Evolutionary conservation across 1,140 invertebrate species (phyloP).

Genomic region (Pseudomyrmex dendroicus): DNA sequence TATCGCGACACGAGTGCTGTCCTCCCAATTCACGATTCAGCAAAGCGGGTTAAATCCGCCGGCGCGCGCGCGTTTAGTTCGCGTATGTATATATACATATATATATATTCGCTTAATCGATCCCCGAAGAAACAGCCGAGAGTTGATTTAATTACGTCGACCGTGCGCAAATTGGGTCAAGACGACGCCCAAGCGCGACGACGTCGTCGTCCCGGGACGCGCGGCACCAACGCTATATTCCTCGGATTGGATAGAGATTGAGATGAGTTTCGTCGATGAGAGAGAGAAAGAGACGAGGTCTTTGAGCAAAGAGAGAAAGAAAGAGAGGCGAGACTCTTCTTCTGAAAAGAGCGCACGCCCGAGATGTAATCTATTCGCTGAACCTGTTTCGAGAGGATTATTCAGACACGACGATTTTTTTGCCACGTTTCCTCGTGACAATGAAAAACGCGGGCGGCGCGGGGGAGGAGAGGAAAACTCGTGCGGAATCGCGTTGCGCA

Average conservation of each 20-base stretch:
- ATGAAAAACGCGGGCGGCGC: constrained; percentile 44
- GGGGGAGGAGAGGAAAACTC: constrained; percentile 15
- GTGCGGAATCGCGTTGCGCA: constrained; percentile 65
- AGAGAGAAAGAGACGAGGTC: background rate
- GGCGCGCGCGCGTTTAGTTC: constrained; percentile 20
- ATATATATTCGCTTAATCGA: constrained; percentile 41
- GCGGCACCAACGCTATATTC: background rate
- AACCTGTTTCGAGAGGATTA: constrained; percentile 33
- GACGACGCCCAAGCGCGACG: constrained; percentile 52
- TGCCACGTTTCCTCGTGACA: constrained; percentile 52
- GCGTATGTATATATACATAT: too few relatives aligned
- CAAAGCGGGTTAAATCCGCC: constrained; percentile 27
- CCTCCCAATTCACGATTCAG: constrained; percentile 35
- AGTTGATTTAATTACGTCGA: constrained; percentile 74
- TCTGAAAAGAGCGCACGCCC: background rate
- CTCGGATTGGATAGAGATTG: constrained; percentile 19
- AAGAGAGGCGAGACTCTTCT: background rate
- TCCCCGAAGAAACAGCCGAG: constrained; percentile 49
- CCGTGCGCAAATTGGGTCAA: constrained; percentile 76
- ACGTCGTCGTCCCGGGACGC: constrained; percentile 38
- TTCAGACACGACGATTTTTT: constrained; percentile 4
- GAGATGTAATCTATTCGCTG: constrained; percentile 23
- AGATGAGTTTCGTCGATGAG: constrained; percentile 9
- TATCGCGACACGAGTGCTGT: constrained; percentile 10
- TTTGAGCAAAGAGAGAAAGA: background rate